These are phyloP conservation scores for Tetraneura akinire DNA, from an alignment of 1,140 invertebrate genomes.

Conservation along the genomic window DNA sequence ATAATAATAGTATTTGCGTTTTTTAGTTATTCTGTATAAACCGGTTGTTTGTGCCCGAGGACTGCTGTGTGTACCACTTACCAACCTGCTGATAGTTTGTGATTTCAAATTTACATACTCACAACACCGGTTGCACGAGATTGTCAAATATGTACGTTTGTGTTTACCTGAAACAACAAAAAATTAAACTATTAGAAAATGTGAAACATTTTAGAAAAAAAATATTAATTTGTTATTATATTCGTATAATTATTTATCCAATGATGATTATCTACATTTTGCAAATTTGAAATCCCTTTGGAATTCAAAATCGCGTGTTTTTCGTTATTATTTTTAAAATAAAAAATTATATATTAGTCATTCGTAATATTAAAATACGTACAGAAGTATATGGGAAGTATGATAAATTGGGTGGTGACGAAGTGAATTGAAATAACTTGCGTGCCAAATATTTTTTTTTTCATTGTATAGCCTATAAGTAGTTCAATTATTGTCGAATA, in stretches of 20 bases:
- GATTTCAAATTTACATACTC: slow-evolving; percentile 36
- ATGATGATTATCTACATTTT: background rate
- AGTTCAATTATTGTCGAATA: background rate
- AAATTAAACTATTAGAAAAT: background rate
- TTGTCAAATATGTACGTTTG: slow-evolving; percentile 9
- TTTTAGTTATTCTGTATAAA: slow-evolving; percentile 40
- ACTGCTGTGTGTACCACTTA: slow-evolving; percentile 39
- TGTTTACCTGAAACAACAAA: slow-evolving; percentile 36
- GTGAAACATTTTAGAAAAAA: background rate
- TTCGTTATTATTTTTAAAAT: background rate
- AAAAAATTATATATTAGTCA: background rate
- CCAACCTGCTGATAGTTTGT: background rate
- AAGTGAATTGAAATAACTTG: background rate
- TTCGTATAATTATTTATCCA: too few species aligned
- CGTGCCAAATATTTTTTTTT: background rate
- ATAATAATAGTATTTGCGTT: slow-evolving; percentile 30
- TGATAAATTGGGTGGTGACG: background rate
- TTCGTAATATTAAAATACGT: background rate
- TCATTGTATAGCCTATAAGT: background rate
- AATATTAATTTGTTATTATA: background rate
- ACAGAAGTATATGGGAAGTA: background rate
- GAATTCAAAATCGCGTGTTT: background rate
- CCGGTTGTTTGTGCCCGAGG: slow-evolving; percentile 9
- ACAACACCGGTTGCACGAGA: slow-evolving; percentile 26
- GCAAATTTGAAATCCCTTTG: background rate